These are phyloP conservation scores for Atta texana DNA, from an alignment of 1,140 invertebrate genomes.

Conservation along the genomic window DNA sequence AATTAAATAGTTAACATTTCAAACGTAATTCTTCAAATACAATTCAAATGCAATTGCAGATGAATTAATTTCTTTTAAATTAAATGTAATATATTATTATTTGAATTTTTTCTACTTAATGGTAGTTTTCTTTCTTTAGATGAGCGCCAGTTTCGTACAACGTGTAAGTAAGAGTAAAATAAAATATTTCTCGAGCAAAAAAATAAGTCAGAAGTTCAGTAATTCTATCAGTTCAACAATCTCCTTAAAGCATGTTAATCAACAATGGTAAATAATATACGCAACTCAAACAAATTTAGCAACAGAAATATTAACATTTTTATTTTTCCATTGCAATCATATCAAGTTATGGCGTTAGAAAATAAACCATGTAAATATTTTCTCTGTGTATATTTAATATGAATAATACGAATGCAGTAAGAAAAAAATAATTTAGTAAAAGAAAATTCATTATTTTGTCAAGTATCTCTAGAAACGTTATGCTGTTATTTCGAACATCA, in stretches of 20 bases:
- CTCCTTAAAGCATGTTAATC: slow-evolving; percentile 44
- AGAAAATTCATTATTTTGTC: not conserved
- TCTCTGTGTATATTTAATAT: not conserved
- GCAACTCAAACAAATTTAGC: slow-evolving; percentile 30
- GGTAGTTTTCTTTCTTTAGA: not conserved
- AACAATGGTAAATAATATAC: not conserved
- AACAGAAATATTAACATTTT: not conserved
- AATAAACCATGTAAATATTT: slow-evolving; percentile 3
- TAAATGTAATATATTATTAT: slow-evolving; percentile 8
- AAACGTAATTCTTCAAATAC: slow-evolving; percentile 5
- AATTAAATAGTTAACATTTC: not conserved
- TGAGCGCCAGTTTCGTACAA: not conserved
- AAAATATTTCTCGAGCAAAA: not conserved
- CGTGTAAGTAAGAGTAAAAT: not conserved
- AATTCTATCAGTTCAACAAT: not conserved
- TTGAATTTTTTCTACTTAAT: not conserved
- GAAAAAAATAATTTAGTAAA: not conserved
- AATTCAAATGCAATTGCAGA: not conserved
- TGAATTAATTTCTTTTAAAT: not conserved
- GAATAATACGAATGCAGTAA: slow-evolving; percentile 6
- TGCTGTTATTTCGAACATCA: slow-evolving; percentile 22
- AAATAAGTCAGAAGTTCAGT: not conserved
- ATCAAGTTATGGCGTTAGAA: not conserved
- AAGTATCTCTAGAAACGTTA: slow-evolving; percentile 43
- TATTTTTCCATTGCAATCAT: not conserved